Evolutionary conservation across 2,797 vertebrate species (phyloP), one percentile per base, ranked within the genome.

Genomic region (Pantherophis alleghaniensis): DNA sequence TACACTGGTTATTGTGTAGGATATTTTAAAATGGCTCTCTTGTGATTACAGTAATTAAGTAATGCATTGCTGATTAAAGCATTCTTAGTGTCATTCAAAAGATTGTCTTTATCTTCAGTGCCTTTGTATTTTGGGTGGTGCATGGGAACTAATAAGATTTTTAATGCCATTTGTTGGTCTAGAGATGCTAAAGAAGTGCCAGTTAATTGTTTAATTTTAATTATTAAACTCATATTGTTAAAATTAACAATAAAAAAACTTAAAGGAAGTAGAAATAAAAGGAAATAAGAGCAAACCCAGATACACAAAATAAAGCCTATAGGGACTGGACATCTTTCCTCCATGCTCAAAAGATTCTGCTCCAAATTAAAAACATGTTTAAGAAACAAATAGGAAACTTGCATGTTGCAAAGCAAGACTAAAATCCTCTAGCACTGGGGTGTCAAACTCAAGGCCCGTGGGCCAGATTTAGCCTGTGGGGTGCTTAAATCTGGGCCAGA

Each of bases 401-500:
- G 74, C 74, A 12, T 22, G 37, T 24, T 83, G 37, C 74, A 83
- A 47, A 83, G 74, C 37, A 83, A 83, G 42, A 47, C 37, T 47
- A 22, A 47, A 22, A 47, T 22, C 9, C 37, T 47, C 74, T 24
- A 24, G 9, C 4, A 24, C 37, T 10, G 22, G 59, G 22, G 2
- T 60, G 59, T 60, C 59, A 60, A 60, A 61, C 24, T 61, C 22
- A 61, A 26, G 60, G 59, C 7, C 59, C 0, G 1, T 0, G 7
- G 7, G 56, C 16, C 2, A 16, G 14, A 57, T 57, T 14, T 14
- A 18, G 20, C 2, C 59, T 1, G 0, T 0, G 2, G 2, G 59
- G 24, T 61, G 60, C 60, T 61, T 61, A 61, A 61, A 61, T 60
- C 59, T 60, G 59, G 57, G 1, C 56, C 5, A 5, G 18, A 20